Conservation (phyloP, 2,113 vertebrate species). For the Notiomystis cincta region DNA sequence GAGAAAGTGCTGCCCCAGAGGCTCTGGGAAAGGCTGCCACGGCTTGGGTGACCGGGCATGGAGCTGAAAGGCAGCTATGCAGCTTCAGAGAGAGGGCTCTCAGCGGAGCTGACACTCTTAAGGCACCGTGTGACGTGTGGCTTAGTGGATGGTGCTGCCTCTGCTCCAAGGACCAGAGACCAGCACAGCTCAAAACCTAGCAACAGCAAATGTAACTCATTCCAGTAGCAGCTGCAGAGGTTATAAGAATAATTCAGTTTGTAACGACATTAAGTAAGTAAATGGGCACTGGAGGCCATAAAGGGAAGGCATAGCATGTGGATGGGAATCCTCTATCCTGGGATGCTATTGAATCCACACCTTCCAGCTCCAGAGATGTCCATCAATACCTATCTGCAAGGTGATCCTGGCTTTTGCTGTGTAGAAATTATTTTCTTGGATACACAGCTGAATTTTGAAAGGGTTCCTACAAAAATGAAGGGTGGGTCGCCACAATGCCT, state of each 20-base stretch:
- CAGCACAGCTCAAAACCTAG: not conserved
- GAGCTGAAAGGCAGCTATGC: not conserved
- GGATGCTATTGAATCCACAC: not conserved
- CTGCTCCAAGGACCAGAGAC: not conserved
- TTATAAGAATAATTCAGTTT: not conserved
- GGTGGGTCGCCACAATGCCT: fast-evolving
- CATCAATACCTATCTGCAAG: not conserved
- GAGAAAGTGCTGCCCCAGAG: not conserved
- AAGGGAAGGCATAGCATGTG: fast-evolving
- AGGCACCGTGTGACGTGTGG: not conserved
- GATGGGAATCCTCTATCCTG: not conserved
- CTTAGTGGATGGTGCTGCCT: not conserved
- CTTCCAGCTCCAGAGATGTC: not conserved
- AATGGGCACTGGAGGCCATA: not conserved
- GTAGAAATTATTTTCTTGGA: not conserved
- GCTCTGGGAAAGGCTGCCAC: conserved; percentile 28
- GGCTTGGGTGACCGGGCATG: not conserved
- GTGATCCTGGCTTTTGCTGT: not conserved
- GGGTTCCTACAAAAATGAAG: not conserved
- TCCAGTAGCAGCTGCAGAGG: not conserved
- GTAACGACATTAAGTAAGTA: not conserved
- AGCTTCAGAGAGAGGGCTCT: not conserved
- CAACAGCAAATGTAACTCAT: not conserved
- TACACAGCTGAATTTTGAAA: not conserved
- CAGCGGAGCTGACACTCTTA: not conserved